These are phyloP conservation scores for Antheraea pernyi DNA, from an alignment of 1,140 invertebrate species.

Conservation along the genomic window DNA sequence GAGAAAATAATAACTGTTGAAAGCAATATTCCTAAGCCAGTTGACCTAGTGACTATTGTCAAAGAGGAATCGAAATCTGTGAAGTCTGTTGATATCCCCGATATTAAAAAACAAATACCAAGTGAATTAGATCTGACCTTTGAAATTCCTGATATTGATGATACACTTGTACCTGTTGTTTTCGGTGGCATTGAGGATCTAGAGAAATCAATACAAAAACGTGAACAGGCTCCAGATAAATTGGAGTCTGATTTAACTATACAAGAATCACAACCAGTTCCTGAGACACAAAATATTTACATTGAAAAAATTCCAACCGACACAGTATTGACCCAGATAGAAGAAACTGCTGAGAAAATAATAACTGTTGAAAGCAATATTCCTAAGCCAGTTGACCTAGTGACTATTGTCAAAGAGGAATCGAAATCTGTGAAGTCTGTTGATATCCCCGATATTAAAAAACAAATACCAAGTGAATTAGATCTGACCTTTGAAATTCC, in stretches of 20 bases:
- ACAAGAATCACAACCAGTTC: no score
- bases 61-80: no score
- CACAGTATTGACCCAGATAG: neutral
- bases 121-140: neutral
- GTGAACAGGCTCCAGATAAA: neutral
- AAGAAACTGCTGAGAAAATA: no score
- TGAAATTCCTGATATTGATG: slow-evolving; percentile 18
- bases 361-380: no score
- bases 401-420: neutral
- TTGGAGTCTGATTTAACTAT: neutral
- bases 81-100: no score
- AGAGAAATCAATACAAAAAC: slow-evolving; percentile 35
- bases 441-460: no score
- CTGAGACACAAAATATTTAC: neutral
- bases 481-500: neutral
- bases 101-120: no score
- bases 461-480: neutral
- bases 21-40: no score
- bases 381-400: no score
- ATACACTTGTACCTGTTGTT: slow-evolving; percentile 35
- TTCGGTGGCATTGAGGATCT: slow-evolving; percentile 42
- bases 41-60: no score
- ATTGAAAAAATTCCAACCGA: neutral
- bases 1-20: no score
- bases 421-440: neutral